These are phyloP conservation scores for Hozukius guyotensis DNA, from an alignment of 2,797 vertebrate species.

Conservation along the genomic window DNA sequence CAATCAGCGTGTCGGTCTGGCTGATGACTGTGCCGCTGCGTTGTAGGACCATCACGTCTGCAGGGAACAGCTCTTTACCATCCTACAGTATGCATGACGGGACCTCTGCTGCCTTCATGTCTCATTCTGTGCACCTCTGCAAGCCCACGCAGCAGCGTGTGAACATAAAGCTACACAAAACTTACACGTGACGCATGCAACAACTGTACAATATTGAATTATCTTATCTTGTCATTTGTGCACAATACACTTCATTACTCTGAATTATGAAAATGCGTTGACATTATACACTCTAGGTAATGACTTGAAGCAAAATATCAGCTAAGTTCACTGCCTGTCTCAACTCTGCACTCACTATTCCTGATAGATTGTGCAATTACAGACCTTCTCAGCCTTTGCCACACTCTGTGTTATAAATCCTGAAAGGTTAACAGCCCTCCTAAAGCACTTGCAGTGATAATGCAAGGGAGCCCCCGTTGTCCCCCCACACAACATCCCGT, in stretches of 20 bases:
- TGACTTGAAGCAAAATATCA: slow-evolving; percentile 11
- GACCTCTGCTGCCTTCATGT: slow-evolving; percentile 23
- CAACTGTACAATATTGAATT: neutral
- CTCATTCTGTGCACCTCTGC: slow-evolving; percentile 7
- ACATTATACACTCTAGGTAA: slow-evolving; percentile 16
- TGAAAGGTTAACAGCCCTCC: slow-evolving; percentile 74
- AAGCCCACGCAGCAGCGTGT: neutral
- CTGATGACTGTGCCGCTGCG: slow-evolving; percentile 40
- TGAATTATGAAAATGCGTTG: slow-evolving; percentile 1
- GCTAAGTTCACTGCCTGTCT: slow-evolving; percentile 33
- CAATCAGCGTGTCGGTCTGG: slow-evolving; percentile 70
- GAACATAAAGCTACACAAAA: neutral
- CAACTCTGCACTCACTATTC: slow-evolving; percentile 38
- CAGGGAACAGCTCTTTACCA: slow-evolving; percentile 13
- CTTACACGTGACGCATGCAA: neutral
- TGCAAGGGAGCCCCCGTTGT: slow-evolving; percentile 61
- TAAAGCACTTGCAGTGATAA: slow-evolving; percentile 64
- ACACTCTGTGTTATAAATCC: slow-evolving; percentile 64
- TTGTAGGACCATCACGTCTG: slow-evolving; percentile 35
- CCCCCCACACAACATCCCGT: slow-evolving; percentile 55
- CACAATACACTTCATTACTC: neutral
- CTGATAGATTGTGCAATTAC: slow-evolving; percentile 71
- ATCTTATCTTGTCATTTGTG: slow-evolving; percentile 7
- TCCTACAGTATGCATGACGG: slow-evolving; percentile 57
- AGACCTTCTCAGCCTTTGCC: slow-evolving; percentile 49